These are phyloP conservation scores for Chaetodon trifascialis DNA, from an alignment of 2,113 vertebrate species.

Conservation along the genomic window DNA sequence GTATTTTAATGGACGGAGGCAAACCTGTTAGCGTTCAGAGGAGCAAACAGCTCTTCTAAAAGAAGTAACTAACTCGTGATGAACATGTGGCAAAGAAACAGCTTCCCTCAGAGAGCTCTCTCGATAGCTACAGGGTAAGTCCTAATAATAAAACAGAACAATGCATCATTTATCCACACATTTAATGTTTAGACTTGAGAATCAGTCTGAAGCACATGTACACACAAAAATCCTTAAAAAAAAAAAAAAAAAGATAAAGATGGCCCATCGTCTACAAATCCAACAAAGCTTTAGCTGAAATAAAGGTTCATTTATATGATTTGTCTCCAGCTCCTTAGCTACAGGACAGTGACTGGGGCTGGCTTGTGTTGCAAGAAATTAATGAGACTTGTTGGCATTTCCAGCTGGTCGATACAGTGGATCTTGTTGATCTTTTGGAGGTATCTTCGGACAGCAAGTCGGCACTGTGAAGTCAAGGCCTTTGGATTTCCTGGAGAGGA, in stretches of 20 bases:
- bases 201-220: slow-evolving; percentile 12
- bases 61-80: not conserved
- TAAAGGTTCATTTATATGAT: not conserved
- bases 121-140: not conserved
- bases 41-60: not conserved
- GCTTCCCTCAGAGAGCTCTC: not conserved
- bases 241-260: slow-evolving; percentile 2
- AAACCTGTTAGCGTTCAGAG: not conserved
- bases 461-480: slow-evolving; percentile 89
- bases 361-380: slow-evolving; percentile 79
- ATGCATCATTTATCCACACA: slow-evolving; percentile 6
- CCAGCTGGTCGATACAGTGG: slow-evolving; percentile 82
- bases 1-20: not conserved
- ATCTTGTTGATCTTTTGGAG: slow-evolving; percentile 78
- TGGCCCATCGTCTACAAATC: not conserved
- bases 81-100: slow-evolving; percentile 22
- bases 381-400: slow-evolving; percentile 83
- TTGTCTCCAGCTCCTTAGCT: not conserved
- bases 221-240: slow-evolving; percentile 19
- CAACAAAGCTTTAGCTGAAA: slow-evolving; percentile 28
- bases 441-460: slow-evolving; percentile 86
- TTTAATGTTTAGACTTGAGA: slow-evolving; percentile 49
- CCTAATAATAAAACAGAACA: not conserved
- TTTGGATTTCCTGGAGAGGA: slow-evolving; percentile 88
- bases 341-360: slow-evolving; percentile 38